These are phyloP conservation scores for Asbolus verrucosus DNA, from an alignment of 1,140 invertebrate genomes.

Conservation along the genomic window DNA sequence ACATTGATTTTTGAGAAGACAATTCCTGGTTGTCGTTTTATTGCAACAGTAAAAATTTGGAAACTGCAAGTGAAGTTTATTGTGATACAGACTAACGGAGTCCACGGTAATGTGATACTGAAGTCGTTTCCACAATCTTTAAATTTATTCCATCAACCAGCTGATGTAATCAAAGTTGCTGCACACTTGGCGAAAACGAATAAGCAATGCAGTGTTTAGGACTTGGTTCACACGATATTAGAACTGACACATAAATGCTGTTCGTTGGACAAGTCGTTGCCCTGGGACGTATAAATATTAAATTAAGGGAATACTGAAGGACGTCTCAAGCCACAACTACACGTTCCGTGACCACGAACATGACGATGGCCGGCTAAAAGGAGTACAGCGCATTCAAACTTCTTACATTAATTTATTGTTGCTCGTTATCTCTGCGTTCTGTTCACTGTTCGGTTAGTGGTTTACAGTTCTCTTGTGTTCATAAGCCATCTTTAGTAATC, in stretches of 20 bases:
- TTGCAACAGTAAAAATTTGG: no score
- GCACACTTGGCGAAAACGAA: neutral
- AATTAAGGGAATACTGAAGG: slow-evolving; percentile 25
- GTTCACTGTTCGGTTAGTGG: neutral
- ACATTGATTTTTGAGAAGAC: no score
- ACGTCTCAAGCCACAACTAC: slow-evolving; percentile 2
- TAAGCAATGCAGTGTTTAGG: neutral
- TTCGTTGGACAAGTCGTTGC: slow-evolving; percentile 3
- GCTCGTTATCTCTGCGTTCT: neutral
- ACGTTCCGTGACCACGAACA: slow-evolving; percentile 24
- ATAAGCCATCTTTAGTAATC: neutral
- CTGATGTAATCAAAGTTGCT: no score
- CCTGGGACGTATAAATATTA: slow-evolving; percentile 23
- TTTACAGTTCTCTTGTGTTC: neutral
- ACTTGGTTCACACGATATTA: slow-evolving; percentile 22
- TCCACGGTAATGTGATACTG: no score
- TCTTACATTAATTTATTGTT: slow-evolving; percentile 16
- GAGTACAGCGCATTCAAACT: neutral
- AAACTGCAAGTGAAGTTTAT: no score
- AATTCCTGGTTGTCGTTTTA: no score
- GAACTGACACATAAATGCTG: slow-evolving; percentile 7
- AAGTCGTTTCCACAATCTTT: no score
- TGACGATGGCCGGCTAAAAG: neutral
- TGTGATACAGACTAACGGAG: no score
- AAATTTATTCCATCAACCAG: no score